Evolutionary conservation across 2,113 vertebrate species (phyloP).

Genomic region (Callipepla squamata): DNA sequence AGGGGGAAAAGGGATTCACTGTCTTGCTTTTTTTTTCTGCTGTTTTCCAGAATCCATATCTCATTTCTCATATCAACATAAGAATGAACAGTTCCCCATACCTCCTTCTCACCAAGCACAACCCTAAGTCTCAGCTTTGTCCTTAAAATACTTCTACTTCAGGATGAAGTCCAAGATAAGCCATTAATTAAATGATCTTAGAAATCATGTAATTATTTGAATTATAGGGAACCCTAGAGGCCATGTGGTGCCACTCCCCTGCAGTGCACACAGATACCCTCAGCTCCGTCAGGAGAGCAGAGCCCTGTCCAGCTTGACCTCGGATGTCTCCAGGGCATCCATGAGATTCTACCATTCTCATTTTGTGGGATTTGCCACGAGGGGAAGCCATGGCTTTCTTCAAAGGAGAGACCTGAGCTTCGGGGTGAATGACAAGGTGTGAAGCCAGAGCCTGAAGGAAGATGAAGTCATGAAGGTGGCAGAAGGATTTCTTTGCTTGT

Average conservation of each 20-base stretch:
- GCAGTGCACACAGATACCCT: too few species aligned
- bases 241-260: too few species aligned
- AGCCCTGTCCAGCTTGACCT: too few species aligned
- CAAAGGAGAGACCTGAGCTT: neutral
- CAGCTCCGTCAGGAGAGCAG: too few species aligned
- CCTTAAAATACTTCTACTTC: neutral
- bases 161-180: neutral
- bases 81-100: neutral
- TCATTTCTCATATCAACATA: neutral
- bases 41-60: neutral
- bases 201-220: neutral
- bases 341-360: neutral
- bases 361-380: neutral
- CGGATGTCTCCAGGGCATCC: too few species aligned
- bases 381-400: neutral
- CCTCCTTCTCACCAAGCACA: neutral
- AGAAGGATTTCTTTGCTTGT: neutral
- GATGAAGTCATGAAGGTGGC: neutral
- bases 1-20: neutral
- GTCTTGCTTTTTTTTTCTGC: neutral
- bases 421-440: neutral
- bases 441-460: neutral
- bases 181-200: fast-evolving
- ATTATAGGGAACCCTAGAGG: too few species aligned
- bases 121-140: neutral